These are phyloP conservation scores for Plectrocnemia conspersa DNA, from an alignment of 1,140 invertebrate genomes.

Conservation along the genomic window DNA sequence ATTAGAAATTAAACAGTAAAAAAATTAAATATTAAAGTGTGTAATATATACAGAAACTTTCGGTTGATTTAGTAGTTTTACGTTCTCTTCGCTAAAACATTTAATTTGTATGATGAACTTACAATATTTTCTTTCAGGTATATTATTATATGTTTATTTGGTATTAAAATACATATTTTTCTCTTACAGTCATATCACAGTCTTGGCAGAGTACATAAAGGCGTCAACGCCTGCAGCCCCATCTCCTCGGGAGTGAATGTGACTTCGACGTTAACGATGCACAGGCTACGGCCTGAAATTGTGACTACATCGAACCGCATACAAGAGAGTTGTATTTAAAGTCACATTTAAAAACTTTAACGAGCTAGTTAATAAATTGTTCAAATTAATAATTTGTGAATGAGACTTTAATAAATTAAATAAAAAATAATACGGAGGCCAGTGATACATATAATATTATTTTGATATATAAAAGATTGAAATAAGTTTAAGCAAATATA, in stretches of 20 bases:
- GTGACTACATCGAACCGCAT: slow-evolving; percentile 77
- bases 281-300: slow-evolving; percentile 66
- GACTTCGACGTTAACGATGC: slow-evolving; percentile 57
- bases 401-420: slow-evolving; percentile 11
- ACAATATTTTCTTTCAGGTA: no score
- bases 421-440: slow-evolving; percentile 19
- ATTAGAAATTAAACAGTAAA: no score
- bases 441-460: slow-evolving; percentile 18
- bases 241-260: slow-evolving; percentile 49
- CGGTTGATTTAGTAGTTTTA: no score
- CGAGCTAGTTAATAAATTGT: slow-evolving; percentile 28
- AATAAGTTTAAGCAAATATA: no score
- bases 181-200: slow-evolving; percentile 61
- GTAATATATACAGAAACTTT: no score
- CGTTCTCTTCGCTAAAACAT: no score
- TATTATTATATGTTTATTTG: background rate
- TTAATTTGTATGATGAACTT: no score
- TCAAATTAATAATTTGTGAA: slow-evolving; percentile 26
- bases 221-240: slow-evolving; percentile 51
- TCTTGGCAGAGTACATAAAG: slow-evolving; percentile 58
- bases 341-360: slow-evolving; percentile 1
- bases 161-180: no score
- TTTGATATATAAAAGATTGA: slow-evolving; percentile 10
- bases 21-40: no score
- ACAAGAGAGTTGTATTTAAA: slow-evolving; percentile 84